Conservation (phyloP, 2,797 vertebrate genomes). For the Anniella stebbinsi region DNA sequence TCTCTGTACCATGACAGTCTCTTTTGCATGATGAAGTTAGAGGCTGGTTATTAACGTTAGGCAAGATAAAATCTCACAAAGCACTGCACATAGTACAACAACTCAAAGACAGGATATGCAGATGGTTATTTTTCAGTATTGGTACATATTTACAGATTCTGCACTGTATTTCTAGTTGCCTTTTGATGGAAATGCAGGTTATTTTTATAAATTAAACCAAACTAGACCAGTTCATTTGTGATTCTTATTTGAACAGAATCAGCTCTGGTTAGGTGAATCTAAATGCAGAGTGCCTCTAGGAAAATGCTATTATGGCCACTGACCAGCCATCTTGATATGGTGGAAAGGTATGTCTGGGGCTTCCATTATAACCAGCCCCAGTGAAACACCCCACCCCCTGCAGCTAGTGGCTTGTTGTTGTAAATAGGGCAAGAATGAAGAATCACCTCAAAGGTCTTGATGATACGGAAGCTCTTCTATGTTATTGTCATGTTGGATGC, state of each 20-base stretch:
- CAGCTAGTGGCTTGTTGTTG: neutral
- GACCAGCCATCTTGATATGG: neutral
- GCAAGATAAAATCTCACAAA: slow-evolving; percentile 43
- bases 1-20: slow-evolving; percentile 14
- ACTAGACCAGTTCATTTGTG: neutral
- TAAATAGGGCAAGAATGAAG: neutral
- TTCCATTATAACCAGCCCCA: too few species aligned
- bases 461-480: neutral
- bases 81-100: slow-evolving; percentile 19
- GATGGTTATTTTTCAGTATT: neutral
- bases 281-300: neutral
- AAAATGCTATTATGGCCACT: neutral
- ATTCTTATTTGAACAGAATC: neutral
- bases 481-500: neutral
- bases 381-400: neutral
- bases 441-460: neutral
- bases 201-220: neutral
- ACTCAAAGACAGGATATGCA: neutral
- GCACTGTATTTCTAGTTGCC: neutral
- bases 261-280: neutral
- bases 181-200: neutral
- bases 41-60: slow-evolving; percentile 46
- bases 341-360: neutral
- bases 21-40: slow-evolving; percentile 12
- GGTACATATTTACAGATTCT: neutral